These are phyloP conservation scores for Martes martes DNA, from an alignment of 2,113 vertebrate species.

Conservation along the genomic window DNA sequence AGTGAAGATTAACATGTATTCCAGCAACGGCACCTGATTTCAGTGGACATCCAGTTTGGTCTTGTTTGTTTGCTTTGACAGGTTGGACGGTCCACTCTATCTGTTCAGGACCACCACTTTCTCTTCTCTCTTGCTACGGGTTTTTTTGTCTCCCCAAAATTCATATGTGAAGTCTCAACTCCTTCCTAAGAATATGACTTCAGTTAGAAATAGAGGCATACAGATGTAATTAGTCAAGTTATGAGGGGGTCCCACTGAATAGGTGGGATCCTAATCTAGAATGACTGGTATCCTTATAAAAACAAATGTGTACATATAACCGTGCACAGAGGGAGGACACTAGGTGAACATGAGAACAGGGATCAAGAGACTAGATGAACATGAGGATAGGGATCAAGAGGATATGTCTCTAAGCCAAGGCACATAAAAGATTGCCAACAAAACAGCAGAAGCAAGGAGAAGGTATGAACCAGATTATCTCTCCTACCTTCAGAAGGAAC, in stretches of 20 bases:
- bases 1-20: background rate
- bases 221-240: background rate
- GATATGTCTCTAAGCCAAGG: background rate
- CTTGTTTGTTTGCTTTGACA: background rate
- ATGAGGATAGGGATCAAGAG: background rate
- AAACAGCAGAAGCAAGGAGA: background rate
- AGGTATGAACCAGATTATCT: background rate
- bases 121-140: background rate
- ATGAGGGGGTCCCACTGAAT: background rate
- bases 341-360: background rate
- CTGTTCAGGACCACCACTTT: background rate
- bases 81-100: background rate
- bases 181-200: background rate
- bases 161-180: background rate
- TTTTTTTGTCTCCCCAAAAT: background rate
- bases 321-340: background rate
- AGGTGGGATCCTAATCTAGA: background rate
- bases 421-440: background rate
- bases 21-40: background rate
- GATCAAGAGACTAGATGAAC: background rate
- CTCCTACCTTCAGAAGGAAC: background rate
- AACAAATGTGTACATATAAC: background rate
- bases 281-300: background rate
- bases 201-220: background rate
- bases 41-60: background rate